A percentile compares a stretch with the other conserved stretches of the same genome.
phyloP scores from a whole-genome alignment of 2,797 vertebrate species.

The Ctenochaetus hawaiiensis region DNA sequence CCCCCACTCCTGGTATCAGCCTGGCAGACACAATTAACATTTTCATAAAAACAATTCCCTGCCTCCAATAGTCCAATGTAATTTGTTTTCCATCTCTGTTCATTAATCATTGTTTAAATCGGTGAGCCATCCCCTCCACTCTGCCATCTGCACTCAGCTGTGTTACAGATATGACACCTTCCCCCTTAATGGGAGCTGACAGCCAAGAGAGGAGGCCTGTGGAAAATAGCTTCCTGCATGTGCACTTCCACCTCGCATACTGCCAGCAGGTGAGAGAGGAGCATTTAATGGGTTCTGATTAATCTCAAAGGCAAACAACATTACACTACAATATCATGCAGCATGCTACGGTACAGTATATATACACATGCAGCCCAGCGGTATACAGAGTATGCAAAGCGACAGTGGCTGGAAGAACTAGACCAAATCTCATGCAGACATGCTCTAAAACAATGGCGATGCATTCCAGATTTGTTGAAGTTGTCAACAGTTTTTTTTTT shows the following conservation, averaged over 20 bases:
- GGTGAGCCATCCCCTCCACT: conserved; percentile 99
- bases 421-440: conserved; percentile 79
- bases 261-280: conserved; percentile 98
- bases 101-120: conserved; percentile 99
- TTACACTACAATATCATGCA: too few species aligned
- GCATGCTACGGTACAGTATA: too few species aligned
- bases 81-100: conserved; percentile 99
- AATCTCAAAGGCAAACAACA: conserved; percentile 88
- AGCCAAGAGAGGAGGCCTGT: conserved; percentile 97
- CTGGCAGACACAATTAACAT: conserved; percentile 99
- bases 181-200: conserved; percentile 99
- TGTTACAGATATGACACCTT: conserved; percentile 99
- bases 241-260: conserved; percentile 98
- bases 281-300: conserved; percentile 91
- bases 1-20: conserved; percentile 85
- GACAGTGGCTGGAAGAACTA: conserved; percentile 46
- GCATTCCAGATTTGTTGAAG: conserved; percentile 83
- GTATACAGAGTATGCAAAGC: too few species aligned
- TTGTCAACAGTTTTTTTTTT: conserved; percentile 79
- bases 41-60: conserved; percentile 99
- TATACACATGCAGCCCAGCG: too few species aligned
- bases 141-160: conserved; percentile 99
- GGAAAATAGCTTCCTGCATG: conserved; percentile 99
- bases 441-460: conserved; percentile 74
- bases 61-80: conserved; percentile 99